These are phyloP conservation scores for Lamellibrachia columna DNA, from an alignment of 2,888 invertebrate genomes.

Conservation along the genomic window DNA sequence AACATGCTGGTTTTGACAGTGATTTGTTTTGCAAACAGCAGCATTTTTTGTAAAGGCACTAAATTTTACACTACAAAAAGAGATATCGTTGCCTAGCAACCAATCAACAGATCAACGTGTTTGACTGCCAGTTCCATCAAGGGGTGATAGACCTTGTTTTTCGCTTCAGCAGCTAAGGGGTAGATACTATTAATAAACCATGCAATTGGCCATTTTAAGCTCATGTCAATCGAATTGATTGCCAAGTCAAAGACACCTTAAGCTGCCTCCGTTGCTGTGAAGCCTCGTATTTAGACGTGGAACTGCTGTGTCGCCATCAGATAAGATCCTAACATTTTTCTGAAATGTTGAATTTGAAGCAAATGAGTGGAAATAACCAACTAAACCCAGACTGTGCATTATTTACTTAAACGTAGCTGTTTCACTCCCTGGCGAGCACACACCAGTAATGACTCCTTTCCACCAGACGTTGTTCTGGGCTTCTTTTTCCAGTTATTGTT, in stretches of 20 bases:
- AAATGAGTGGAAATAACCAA: not conserved
- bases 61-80: not conserved
- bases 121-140: not conserved
- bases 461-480: too few relatives aligned
- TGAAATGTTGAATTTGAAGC: not conserved
- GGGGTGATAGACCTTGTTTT: not conserved
- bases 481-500: too few relatives aligned
- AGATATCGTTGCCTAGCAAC: not conserved
- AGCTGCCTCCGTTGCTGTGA: not conserved
- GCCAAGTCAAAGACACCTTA: not conserved
- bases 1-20: not conserved
- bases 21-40: not conserved
- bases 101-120: not conserved
- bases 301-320: not conserved
- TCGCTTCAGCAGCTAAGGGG: not conserved
- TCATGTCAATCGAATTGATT: not conserved
- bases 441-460: too few relatives aligned
- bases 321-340: not conserved
- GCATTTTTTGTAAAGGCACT: not conserved
- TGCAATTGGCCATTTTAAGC: not conserved
- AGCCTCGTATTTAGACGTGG: not conserved
- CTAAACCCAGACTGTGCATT: too few relatives aligned
- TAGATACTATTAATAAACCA: constrained; percentile 3
- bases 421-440: too few relatives aligned
- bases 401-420: too few relatives aligned